Conservation (phyloP, 2,888 invertebrate genomes). For the Drosophila ustulata region DNA sequence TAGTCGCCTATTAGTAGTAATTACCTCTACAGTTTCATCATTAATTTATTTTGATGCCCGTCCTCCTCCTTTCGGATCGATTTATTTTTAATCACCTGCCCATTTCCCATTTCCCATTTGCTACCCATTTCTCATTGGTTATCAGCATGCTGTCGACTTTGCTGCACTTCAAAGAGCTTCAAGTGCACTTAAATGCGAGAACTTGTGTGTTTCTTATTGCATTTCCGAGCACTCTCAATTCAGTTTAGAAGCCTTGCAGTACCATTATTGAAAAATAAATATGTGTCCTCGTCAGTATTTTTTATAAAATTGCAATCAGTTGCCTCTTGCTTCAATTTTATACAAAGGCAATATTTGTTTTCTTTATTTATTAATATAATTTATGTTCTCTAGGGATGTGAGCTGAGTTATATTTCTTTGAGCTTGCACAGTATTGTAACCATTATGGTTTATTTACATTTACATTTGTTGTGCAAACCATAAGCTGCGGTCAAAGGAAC, state of each 20-base stretch:
- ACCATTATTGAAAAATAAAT: background rate
- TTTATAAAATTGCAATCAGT: too few species aligned
- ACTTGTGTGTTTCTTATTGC: slow-evolving; percentile 1
- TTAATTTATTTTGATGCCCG: slow-evolving; percentile 5
- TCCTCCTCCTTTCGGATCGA: background rate
- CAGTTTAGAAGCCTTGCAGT: background rate
- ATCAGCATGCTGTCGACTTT: background rate
- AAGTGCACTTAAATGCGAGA: background rate
- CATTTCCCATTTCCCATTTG: background rate
- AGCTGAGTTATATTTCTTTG: background rate
- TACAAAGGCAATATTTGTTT: background rate
- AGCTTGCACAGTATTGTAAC: background rate
- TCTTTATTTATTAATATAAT: background rate
- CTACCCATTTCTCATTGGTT: slow-evolving; percentile 1
- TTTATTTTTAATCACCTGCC: slow-evolving; percentile 13
- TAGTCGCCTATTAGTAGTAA: slow-evolving; percentile 32
- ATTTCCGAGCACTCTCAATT: background rate
- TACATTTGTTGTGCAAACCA: background rate
- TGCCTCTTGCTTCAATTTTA: too few species aligned
- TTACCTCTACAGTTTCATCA: slow-evolving; percentile 15
- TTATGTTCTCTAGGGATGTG: background rate
- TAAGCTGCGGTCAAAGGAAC: background rate
- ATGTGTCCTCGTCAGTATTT: background rate
- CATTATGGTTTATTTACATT: background rate
- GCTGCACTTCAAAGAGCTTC: background rate